Evolutionary conservation across 2,888 invertebrate species (phyloP), one percentile per base, ranked within the genome.

Genomic region (Hyposoter didymator): DNA sequence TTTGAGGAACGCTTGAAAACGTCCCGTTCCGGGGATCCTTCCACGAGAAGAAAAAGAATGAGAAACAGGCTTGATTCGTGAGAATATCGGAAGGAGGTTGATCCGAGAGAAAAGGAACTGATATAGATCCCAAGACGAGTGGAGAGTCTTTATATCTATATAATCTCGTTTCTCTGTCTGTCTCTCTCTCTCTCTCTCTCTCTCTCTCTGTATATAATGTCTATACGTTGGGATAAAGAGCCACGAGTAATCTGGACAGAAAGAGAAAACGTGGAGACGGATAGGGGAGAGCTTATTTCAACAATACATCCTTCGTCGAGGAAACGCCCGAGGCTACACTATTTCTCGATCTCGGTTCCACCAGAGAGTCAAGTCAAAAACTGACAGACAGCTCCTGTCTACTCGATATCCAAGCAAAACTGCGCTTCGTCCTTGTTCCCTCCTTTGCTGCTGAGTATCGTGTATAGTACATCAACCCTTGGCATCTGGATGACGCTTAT

Each of bases 381-480:
- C 69, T 85, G 88, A 87, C 83, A 90, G 92, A 92, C 92, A 91
- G 90, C 89, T 90, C 90, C 90, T 91, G 91, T 91, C 91, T 91
- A 90, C 90, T 89, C 89, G 89, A 91, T 91, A 91, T 88, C 89
- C 89, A 88, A 90, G 90, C 90, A 89, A 91, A 90, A 89, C 82
- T 89, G 62, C 66, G 49, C 82, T 78, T 78, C 72, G 66, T 62
- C 82, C 84, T 67, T 66, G 78, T 12, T 59, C 6, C 22, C 59
- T 59, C 83, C 84, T 73, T 47, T 69, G 32, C 62, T 55, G 76
- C 70, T 49, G n/a, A 52, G 39, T 39, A 79, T 72, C 66, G 52
- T 74, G 62, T 69, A 79, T 72, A 59, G 78, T 52, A 82, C 80
- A 79, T 75, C 67, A 84, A 80, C 47, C 79, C 19, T 49, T 67